Evolutionary conservation across 2,113 vertebrate genomes (phyloP), one percentile per base, ranked within the genome.

Genomic region (Monopterus albus): DNA sequence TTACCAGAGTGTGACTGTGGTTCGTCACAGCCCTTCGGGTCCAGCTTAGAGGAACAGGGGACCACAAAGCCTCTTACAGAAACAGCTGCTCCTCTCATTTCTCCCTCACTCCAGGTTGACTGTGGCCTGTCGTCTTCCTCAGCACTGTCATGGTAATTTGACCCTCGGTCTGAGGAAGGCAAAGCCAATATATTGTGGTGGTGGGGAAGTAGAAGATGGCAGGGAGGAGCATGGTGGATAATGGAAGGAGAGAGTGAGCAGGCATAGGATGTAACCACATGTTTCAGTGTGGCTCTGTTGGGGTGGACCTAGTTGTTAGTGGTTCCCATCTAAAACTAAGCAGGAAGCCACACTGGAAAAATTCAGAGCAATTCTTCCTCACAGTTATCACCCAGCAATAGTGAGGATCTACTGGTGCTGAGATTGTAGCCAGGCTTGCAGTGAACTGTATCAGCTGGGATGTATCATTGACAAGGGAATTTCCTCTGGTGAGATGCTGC

Each of bases 291-390:
- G 61, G 53, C 56, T 68, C 62, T 73, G 49, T 79, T 23, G 75
- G 66, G 79, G 57, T 66, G 77, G 83, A 85, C 72, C 72, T 45
- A 38, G 79, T 77, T 89, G 85, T 87, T 85, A 85, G 88, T 83
- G 84, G 81, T 78, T 84, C 62, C 57, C 70, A 75, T 73, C 79
- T 67, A 75, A 90, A 86, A 77, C 55, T 52, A 72, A 79, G 69
- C 84, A 90, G 84, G 78, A 88, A 84, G 64, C 84, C 69, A 5
- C 70, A 68, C 33, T 86, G 87, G 67, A 85, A 77, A 83, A 79
- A 76, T 55, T 35, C 47, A 70, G 39, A 82, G 63, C 50, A 62
- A 69, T 73, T 75, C 63, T 70, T 79, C 74, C 56, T 84, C 56
- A 45, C 47, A 46, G 79, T 63, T 72, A 77, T 87, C 77, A 53